Evolutionary conservation across 1,140 invertebrate genomes (phyloP).

Genomic region (Diachasma alloeum): DNA sequence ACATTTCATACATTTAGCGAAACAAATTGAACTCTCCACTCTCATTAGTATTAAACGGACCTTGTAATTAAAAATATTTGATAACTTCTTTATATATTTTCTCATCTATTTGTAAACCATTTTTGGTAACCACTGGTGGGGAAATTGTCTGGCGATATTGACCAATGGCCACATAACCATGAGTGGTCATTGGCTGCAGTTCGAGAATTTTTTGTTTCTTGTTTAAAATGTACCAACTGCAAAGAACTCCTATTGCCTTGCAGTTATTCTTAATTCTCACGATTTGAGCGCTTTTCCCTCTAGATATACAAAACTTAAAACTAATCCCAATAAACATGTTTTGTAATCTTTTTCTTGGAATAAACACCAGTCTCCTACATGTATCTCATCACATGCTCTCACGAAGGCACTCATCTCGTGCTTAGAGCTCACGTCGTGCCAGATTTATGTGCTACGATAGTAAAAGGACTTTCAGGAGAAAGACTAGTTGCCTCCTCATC

Average conservation of each 20-base stretch:
- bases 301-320: constrained; percentile 13
- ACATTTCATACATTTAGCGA: too few relatives aligned
- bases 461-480: constrained; percentile 5
- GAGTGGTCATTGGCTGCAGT: constrained; percentile 10
- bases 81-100: too few relatives aligned
- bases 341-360: constrained; percentile 14
- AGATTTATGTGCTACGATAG: neutral
- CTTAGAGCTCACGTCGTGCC: neutral
- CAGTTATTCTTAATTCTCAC: neutral
- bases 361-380: too few relatives aligned
- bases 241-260: constrained; percentile 10
- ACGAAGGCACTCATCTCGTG: neutral
- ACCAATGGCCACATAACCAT: too few relatives aligned
- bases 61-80: too few relatives aligned
- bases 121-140: neutral
- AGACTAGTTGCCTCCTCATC: neutral
- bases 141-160: constrained; percentile 5
- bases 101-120: neutral
- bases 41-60: too few relatives aligned
- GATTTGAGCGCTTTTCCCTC: neutral
- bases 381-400: constrained; percentile 4
- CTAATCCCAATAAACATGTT: constrained; percentile 7
- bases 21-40: too few relatives aligned
- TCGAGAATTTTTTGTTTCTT: neutral
- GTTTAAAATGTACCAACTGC: constrained; percentile 15